phyloP scores from a whole-genome alignment of 2,888 invertebrate species.

The Cheilosia urbana region DNA sequence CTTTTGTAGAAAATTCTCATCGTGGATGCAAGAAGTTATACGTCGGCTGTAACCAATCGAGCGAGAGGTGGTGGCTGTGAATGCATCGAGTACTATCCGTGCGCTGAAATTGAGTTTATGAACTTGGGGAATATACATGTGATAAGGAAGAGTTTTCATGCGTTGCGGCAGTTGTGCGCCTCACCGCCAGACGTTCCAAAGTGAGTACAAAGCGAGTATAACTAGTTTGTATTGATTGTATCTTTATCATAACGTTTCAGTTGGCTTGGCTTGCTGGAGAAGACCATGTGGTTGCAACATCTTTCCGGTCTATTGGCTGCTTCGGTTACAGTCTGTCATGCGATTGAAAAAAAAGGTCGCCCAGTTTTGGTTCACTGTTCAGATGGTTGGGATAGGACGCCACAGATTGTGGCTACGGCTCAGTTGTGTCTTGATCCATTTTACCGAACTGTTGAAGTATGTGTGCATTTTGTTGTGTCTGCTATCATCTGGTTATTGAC shows the following conservation, averaged over 20 bases:
- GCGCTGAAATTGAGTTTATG: conserved; percentile 98
- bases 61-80: conserved; percentile 99
- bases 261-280: conserved; percentile 95
- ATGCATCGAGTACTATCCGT: conserved; percentile 97
- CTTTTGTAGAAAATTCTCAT: conserved; percentile 90
- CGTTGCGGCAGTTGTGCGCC: conserved; percentile 91
- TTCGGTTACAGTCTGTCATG: conserved; percentile 91
- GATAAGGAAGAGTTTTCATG: conserved; percentile 96
- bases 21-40: conserved; percentile 97
- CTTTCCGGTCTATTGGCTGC: conserved; percentile 93
- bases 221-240: conserved; percentile 71
- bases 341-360: conserved; percentile 91
- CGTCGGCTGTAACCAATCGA: conserved; percentile 97
- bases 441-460: conserved; percentile 95
- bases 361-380: conserved; percentile 99
- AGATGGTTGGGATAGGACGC: conserved; percentile 99
- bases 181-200: conserved; percentile 91
- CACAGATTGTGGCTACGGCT: conserved; percentile 97
- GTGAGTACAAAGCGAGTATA: conserved; percentile 84
- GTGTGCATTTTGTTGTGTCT: conserved; percentile 2
- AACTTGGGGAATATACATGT: conserved; percentile 98
- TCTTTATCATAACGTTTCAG: conserved; percentile 84
- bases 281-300: conserved; percentile 96
- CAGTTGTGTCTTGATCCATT: conserved; percentile 96
- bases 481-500: neutral